phyloP scores from a whole-genome alignment of 1,140 invertebrate species.

The Heliconius congener region DNA sequence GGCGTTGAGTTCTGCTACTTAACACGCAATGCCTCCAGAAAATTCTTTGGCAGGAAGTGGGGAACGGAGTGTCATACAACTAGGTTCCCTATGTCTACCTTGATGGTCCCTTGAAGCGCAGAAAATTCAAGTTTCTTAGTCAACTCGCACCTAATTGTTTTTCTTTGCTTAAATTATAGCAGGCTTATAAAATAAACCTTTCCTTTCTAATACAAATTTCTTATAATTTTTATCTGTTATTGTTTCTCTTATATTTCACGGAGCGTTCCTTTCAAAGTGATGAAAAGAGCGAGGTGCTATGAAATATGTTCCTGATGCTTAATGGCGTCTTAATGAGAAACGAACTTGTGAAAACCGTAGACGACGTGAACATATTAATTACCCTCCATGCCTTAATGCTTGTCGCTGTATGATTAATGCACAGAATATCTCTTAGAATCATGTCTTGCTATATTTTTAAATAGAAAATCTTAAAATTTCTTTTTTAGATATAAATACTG shows the following conservation, averaged over 20 bases:
- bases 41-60: no score
- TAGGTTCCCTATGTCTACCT: no score
- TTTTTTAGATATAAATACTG: no score
- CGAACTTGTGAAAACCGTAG: conserved; percentile 53
- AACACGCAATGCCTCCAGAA: no score
- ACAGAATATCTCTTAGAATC: conserved; percentile 16
- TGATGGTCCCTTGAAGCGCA: no score
- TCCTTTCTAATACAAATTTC: not conserved
- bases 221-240: not conserved
- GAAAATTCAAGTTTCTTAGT: no score
- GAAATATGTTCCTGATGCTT: conserved; percentile 46
- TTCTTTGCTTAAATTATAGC: no score
- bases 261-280: conserved; percentile 30
- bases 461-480: not conserved
- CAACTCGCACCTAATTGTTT: no score
- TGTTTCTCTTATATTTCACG: not conserved
- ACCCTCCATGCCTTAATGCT: conserved; percentile 56
- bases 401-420: conserved; percentile 55
- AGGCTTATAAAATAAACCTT: not conserved
- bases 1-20: no score
- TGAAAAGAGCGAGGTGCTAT: conserved; percentile 37
- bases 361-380: conserved; percentile 69
- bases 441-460: not conserved
- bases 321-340: conserved; percentile 65
- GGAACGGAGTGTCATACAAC: no score